A percentile compares a stretch with the other conserved stretches of the same genome.
phyloP scores from a whole-genome alignment of 2,888 invertebrate species.

The Calliphora vomitoria region DNA sequence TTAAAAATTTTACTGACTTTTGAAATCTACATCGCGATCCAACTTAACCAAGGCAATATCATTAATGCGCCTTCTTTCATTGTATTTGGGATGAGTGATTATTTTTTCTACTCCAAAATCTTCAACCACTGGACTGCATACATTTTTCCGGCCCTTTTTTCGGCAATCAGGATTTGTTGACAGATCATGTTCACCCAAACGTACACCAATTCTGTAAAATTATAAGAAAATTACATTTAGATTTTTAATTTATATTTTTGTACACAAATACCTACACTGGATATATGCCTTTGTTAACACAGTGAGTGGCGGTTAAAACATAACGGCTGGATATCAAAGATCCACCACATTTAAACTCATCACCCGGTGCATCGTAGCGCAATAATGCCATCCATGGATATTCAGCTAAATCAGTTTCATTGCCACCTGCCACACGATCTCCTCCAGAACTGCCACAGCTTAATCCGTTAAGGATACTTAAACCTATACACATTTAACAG shows the following conservation, averaged over 20 bases:
- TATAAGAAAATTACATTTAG: neutral
- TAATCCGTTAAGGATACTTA: constrained; percentile 75
- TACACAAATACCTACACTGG: constrained; percentile 76
- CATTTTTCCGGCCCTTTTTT: constrained; percentile 65
- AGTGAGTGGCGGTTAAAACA: constrained; percentile 82
- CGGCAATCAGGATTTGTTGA: constrained; percentile 80
- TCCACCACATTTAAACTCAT: constrained; percentile 83
- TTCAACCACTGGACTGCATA: constrained; percentile 84
- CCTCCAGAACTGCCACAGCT: constrained; percentile 86
- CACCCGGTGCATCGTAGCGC: constrained; percentile 85
- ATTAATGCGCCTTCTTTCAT: constrained; percentile 81
- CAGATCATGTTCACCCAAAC: constrained; percentile 84
- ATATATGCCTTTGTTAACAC: constrained; percentile 73
- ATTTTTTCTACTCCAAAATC: constrained; percentile 81
- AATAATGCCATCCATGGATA: constrained; percentile 92
- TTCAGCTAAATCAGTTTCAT: constrained; percentile 87
- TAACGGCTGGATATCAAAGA: constrained; percentile 80
- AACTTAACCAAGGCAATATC: constrained; percentile 87
- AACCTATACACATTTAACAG: constrained; percentile 64
- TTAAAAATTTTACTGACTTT: constrained; percentile 67
- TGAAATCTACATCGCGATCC: constrained; percentile 77
- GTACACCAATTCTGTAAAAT: constrained; percentile 80
- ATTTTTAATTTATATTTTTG: neutral
- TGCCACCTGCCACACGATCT: constrained; percentile 87
- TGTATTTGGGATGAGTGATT: constrained; percentile 86